Evolutionary conservation across 2,113 vertebrate species (phyloP), one percentile per base, ranked within the genome.

Genomic region (Pipra filicauda): DNA sequence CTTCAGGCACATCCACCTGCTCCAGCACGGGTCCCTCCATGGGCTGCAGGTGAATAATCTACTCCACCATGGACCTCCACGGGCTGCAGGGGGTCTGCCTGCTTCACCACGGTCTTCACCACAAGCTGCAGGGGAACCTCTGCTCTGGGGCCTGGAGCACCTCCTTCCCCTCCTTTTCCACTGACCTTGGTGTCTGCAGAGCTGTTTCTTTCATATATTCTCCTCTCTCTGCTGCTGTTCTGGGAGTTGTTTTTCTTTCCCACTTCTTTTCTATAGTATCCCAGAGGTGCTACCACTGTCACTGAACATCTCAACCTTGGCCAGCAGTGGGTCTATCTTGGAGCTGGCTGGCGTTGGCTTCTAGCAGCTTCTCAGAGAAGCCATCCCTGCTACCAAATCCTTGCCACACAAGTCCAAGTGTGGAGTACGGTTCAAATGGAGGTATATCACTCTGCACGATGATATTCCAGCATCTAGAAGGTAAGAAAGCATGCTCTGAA

Each of bases 21-120:
- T 58, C 35, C 21, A 43, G 21, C 3, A 2, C 44, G 58, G 21
- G 26, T 49, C 9, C 8, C 13, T 72, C 41, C 35, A 31, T 0
- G 0, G n/a, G 11, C 41, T 88, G 41, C 48, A 39, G 21, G 28
- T n/a, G 74, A 23, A 39, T 54, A 11, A 41, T 48, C 41, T 88
- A 66, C 30, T 71, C 41, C 28, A 7, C 24, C n/a, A 20, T 1
- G 13, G 39, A 48, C n/a, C 6, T 49, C 35, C 31, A 43, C 15
- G 26, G 49, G 41, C 55, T 72, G 49, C 20, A 71, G 41, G 16
- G n/a, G 6, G 46, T 22, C 52, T 76, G 54, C 27, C 33, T 67
- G 64, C 22, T 27, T 33, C 73, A 33, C 46, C 55, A 4, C 5
- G 33, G 15, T 5, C 39, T 54, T n/a, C 27, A 23, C 27, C 39